Evolutionary conservation across 2,113 vertebrate genomes (phyloP).

Genomic region (Strigops habroptila): DNA sequence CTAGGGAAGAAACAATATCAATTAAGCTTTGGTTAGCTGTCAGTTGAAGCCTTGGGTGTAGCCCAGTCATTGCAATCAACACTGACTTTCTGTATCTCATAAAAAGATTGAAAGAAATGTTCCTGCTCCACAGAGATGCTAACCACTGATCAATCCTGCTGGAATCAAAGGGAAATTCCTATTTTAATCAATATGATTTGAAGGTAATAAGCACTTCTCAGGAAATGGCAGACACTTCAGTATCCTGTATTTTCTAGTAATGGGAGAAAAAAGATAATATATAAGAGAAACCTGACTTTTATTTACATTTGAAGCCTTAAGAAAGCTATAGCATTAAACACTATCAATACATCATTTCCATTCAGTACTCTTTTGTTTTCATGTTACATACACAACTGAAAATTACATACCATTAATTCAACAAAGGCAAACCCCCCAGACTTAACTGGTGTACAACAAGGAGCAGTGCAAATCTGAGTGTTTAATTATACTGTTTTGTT

Average conservation of each 20-base stretch:
- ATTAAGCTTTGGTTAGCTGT: background rate
- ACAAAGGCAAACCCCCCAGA: background rate
- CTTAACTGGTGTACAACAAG: background rate
- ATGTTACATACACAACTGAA: background rate
- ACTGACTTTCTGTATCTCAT: background rate
- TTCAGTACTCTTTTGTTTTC: background rate
- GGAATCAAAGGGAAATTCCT: background rate
- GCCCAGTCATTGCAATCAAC: background rate
- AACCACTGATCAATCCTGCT: background rate
- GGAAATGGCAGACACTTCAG: background rate
- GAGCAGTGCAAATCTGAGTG: background rate
- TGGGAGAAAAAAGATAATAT: background rate
- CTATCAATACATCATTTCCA: background rate
- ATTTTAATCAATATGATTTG: background rate
- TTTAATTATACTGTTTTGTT: background rate
- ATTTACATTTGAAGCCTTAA: background rate
- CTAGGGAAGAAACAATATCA: background rate
- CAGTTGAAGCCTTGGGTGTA: background rate
- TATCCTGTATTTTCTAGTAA: background rate
- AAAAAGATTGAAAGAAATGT: background rate
- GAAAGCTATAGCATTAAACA: background rate
- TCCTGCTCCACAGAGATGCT: background rate
- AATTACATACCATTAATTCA: background rate
- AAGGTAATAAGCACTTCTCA: background rate
- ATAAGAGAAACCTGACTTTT: background rate